These are phyloP conservation scores for Microplitis manilae DNA, from an alignment of 2,888 invertebrate species.

Conservation along the genomic window DNA sequence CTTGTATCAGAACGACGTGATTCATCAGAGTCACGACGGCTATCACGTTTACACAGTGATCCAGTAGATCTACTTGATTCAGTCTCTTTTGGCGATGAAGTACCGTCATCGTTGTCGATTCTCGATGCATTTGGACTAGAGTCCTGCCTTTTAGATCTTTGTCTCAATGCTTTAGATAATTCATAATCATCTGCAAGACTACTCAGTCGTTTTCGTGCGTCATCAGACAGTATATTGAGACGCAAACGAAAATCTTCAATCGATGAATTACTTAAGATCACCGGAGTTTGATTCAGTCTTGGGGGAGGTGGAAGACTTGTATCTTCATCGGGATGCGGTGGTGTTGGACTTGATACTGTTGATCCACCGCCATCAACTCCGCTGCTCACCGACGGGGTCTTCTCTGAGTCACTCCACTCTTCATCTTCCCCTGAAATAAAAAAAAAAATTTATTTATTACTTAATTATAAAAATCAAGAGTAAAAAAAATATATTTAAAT, in stretches of 20 bases:
- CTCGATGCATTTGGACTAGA: constrained; percentile 58
- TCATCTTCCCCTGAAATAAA: constrained; percentile 70
- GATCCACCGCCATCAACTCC: constrained; percentile 68
- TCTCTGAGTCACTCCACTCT: constrained; percentile 71
- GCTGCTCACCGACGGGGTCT: constrained; percentile 70
- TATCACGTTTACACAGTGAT: constrained; percentile 48
- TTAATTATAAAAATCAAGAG: neutral
- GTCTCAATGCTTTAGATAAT: constrained; percentile 44
- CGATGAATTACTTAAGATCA: constrained; percentile 50
- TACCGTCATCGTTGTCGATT: constrained; percentile 47
- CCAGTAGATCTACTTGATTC: constrained; percentile 48
- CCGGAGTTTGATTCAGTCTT: constrained; percentile 54
- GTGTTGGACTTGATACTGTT: constrained; percentile 66
- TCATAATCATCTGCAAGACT: constrained; percentile 66
- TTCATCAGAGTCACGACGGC: constrained; percentile 62
- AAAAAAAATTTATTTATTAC: constrained; percentile 21
- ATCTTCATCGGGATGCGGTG: constrained; percentile 64
- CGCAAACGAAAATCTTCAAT: constrained; percentile 64
- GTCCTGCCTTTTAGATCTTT: constrained; percentile 13
- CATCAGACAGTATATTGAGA: constrained; percentile 64
- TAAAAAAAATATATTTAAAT: neutral
- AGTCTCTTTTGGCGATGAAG: constrained; percentile 45
- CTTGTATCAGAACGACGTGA: constrained; percentile 48
- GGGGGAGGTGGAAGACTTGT: constrained; percentile 63
- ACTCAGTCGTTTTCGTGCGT: constrained; percentile 64